A percentile compares a stretch with the other conserved stretches of the same genome.
These are phyloP conservation scores for roundworm (Caenorhabditis elegans) DNA, from an alignment of 1,140 invertebrate genomes.

Conservation along the genomic window DNA sequence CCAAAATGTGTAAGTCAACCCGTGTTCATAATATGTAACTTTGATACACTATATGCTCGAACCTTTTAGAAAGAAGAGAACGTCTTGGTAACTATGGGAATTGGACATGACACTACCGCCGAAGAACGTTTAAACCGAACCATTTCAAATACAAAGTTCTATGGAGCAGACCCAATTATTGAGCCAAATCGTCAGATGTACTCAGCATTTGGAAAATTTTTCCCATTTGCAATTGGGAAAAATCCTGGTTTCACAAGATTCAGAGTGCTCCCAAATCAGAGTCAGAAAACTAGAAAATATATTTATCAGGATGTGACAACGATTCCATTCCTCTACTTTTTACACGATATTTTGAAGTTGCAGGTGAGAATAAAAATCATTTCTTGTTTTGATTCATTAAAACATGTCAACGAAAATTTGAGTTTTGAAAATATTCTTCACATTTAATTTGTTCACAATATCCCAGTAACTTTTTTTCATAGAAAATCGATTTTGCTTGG, in stretches of 20 bases:
- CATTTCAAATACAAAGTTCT: constrained; percentile 19
- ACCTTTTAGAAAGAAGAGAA: constrained; percentile 11
- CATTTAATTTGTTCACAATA: no score
- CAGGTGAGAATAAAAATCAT: no score
- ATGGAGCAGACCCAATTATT: constrained; percentile 29
- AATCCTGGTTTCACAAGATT: constrained; percentile 6
- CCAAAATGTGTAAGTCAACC: neutral
- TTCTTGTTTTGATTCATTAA: no score
- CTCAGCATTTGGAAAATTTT: constrained; percentile 21
- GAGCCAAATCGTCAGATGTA: constrained; percentile 1
- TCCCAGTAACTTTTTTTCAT: neutral
- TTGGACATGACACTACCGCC: constrained; percentile 31
- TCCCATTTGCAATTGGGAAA: constrained; percentile 22
- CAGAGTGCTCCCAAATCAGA: neutral
- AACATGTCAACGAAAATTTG: no score
- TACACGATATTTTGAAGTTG: neutral
- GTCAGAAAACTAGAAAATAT: neutral
- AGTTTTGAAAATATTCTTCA: no score
- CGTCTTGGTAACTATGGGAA: neutral
- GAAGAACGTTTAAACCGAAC: neutral
- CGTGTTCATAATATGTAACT: no score
- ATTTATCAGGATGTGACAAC: constrained; percentile 4
- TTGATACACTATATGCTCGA: no score
- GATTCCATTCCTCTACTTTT: constrained; percentile 3
- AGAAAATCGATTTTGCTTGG: constrained; percentile 20